Conservation (phyloP, 1,140 invertebrate species). For the Drosophila tropicalis region DNA sequence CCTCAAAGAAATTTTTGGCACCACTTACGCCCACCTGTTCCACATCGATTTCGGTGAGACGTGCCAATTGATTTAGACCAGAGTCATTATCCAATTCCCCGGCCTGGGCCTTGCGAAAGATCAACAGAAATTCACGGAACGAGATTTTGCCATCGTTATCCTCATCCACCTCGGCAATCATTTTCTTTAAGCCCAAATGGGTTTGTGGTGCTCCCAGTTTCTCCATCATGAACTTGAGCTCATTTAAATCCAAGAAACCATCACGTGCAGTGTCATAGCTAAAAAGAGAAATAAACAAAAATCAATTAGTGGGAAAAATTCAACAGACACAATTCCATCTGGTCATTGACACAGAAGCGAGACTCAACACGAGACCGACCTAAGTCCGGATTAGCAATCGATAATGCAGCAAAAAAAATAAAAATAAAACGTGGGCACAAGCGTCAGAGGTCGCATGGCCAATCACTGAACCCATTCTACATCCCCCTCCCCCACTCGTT, state of each 20-base stretch:
- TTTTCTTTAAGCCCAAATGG: constrained; percentile 95
- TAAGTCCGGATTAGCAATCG: constrained; percentile 53
- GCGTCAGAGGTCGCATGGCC: constrained; percentile 57
- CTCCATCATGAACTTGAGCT: constrained; percentile 98
- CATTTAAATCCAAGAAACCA: constrained; percentile 93
- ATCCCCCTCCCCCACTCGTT: neutral
- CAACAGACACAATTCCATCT: constrained; percentile 25
- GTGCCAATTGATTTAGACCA: constrained; percentile 91
- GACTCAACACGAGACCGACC: constrained; percentile 36
- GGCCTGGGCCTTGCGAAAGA: constrained; percentile 93
- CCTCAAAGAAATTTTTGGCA: constrained; percentile 96
- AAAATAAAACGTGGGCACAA: constrained; percentile 36
- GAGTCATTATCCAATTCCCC: constrained; percentile 92
- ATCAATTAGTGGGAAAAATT: constrained; percentile 30
- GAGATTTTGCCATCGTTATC: constrained; percentile 94
- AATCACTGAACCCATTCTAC: neutral
- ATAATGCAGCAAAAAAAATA: constrained; percentile 42
- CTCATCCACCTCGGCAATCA: constrained; percentile 97
- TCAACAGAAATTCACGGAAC: constrained; percentile 95
- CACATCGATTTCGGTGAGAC: constrained; percentile 93
- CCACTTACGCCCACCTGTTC: constrained; percentile 94
- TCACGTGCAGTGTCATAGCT: constrained; percentile 96
- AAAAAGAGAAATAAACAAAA: constrained; percentile 73
- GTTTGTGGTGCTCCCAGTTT: constrained; percentile 97
- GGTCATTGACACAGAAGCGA: constrained; percentile 38